Evolutionary conservation across 2,888 invertebrate species (phyloP).

Genomic region (Actias luna): DNA sequence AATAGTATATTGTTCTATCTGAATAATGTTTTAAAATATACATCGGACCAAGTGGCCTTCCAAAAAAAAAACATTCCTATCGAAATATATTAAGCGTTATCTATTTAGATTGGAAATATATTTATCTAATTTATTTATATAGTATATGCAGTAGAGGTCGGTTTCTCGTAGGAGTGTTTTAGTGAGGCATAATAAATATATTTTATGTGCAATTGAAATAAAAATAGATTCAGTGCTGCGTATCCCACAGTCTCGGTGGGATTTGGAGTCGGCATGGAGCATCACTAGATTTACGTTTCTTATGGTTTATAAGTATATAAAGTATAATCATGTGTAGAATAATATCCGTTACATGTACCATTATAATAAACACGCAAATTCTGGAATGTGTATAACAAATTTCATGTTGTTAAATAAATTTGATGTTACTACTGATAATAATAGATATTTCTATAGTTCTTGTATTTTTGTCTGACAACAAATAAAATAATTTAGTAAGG

Average conservation of each 20-base stretch:
- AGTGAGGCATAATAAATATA: slow-evolving; percentile 64
- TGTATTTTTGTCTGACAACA: no score
- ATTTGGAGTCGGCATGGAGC: slow-evolving; percentile 26
- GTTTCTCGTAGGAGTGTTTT: slow-evolving; percentile 44
- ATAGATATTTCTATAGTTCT: no score
- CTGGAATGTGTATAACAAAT: background rate
- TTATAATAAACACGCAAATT: background rate
- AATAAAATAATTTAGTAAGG: no score
- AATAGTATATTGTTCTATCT: background rate
- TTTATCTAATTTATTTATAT: slow-evolving; percentile 13
- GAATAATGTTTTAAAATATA: background rate
- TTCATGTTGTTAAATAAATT: no score
- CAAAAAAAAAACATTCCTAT: background rate
- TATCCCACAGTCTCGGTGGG: slow-evolving; percentile 28
- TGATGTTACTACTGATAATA: no score
- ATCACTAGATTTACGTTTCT: slow-evolving; percentile 29
- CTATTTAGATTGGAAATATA: background rate
- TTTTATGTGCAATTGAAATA: slow-evolving; percentile 71
- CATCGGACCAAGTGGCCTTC: background rate
- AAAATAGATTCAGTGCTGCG: slow-evolving; percentile 60
- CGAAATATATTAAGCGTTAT: background rate
- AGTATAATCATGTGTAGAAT: slow-evolving; percentile 4
- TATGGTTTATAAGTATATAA: slow-evolving; percentile 22
- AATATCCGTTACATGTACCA: background rate
- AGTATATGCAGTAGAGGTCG: slow-evolving; percentile 20